Conservation (phyloP, 2,797 vertebrate genomes). For the Dromococcyx pavoninus region DNA sequence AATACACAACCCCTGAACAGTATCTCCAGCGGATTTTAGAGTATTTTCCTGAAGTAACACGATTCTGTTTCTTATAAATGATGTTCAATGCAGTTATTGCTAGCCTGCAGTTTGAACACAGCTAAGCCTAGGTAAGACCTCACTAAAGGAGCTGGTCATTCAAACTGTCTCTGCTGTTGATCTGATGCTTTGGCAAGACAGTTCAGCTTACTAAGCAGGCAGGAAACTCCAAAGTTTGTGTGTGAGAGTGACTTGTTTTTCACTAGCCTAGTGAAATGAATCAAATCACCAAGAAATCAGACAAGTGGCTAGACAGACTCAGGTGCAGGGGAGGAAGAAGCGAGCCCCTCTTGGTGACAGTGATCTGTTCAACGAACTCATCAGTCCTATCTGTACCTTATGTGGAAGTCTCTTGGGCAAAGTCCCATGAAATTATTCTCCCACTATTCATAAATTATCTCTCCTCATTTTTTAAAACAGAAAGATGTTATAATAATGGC, state of each 20-base stretch:
- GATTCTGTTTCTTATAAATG: background rate
- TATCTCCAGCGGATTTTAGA: background rate
- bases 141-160: background rate
- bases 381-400: background rate
- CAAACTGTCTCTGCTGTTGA: background rate
- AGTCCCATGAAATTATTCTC: background rate
- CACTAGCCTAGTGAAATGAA: constrained; percentile 33
- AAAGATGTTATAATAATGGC: background rate
- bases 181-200: background rate
- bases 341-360: background rate
- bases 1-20: background rate
- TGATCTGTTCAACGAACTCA: background rate
- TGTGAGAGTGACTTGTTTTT: constrained; percentile 2
- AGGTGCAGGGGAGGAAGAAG: background rate
- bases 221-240: constrained; percentile 6
- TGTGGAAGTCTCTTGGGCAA: background rate
- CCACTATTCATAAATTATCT: background rate
- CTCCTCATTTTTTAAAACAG: background rate
- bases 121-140: background rate
- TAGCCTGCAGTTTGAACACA: background rate
- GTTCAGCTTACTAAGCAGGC: background rate
- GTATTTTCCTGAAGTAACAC: background rate
- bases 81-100: background rate
- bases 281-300: constrained; percentile 25
- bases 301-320: background rate